Conservation (phyloP, 2,888 invertebrate species). For the Piscicola geometra region DNA sequence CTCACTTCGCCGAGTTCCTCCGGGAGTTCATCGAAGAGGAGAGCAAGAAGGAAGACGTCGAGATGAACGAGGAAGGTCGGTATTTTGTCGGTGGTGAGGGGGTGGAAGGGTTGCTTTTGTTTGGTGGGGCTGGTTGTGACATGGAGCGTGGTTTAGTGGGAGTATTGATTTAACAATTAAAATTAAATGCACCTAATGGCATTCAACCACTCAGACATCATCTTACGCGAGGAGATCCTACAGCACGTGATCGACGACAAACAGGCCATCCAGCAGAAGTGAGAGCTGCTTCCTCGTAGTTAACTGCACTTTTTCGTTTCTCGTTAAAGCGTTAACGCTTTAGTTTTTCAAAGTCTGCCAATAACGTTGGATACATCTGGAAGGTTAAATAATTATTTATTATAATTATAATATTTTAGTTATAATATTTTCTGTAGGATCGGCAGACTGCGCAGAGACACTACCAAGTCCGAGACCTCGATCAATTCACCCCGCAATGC, state of each 20-base stretch:
- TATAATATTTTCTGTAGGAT: constrained; percentile 23
- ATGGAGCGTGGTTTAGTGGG: neutral
- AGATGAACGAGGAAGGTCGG: constrained; percentile 36
- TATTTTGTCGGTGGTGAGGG: neutral
- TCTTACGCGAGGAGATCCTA: constrained; percentile 47
- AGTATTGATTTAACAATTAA: constrained; percentile 6
- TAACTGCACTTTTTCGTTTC: too few species aligned
- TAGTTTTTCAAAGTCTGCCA: too few species aligned
- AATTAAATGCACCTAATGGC: neutral
- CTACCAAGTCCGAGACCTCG: constrained; percentile 29
- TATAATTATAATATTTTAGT: too few species aligned
- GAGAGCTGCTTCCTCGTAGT: neutral
- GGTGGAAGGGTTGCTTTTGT: neutral
- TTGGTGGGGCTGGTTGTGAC: neutral
- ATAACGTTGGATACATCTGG: too few species aligned
- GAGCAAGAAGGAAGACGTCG: constrained; percentile 34
- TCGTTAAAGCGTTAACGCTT: too few species aligned
- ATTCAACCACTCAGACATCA: constrained; percentile 31
- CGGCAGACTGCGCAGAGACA: constrained; percentile 35
- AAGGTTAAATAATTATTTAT: too few species aligned
- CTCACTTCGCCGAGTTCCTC: constrained; percentile 54
- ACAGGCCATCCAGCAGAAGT: constrained; percentile 22
- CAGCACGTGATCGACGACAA: constrained; percentile 44
- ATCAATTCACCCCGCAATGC: neutral
- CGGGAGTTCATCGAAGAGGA: constrained; percentile 46